A percentile compares a stretch with the other conserved stretches of the same genome.
Conservation (phyloP, 2,888 invertebrate genomes). For the Eristalis tenax region DNA sequence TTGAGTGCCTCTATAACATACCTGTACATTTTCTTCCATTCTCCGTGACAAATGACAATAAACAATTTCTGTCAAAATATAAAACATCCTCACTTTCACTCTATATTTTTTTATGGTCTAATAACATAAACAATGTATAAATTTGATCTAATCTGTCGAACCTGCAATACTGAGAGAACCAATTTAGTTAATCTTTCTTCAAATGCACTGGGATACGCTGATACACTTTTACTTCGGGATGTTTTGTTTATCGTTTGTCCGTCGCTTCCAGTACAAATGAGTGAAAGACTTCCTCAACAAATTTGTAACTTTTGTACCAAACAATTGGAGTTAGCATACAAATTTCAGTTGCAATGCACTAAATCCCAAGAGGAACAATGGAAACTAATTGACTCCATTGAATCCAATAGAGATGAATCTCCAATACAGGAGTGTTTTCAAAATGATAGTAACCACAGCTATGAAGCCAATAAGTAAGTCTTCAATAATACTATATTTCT, state of each 20-base stretch:
- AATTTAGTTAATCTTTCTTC: constrained; percentile 36
- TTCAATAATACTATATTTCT: background rate
- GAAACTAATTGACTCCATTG: constrained; percentile 64
- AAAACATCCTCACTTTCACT: background rate
- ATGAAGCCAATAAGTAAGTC: constrained; percentile 42
- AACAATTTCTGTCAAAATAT: background rate
- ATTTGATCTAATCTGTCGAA: constrained; percentile 42
- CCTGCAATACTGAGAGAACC: constrained; percentile 41
- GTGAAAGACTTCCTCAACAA: constrained; percentile 75
- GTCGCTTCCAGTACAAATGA: constrained; percentile 46
- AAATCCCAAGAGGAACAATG: constrained; percentile 75
- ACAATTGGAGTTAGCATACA: constrained; percentile 75
- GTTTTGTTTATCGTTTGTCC: constrained; percentile 39
- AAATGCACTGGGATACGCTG: background rate
- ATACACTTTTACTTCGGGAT: background rate
- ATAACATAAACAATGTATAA: constrained; percentile 50
- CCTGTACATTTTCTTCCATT: no score
- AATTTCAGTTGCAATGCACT: constrained; percentile 75
- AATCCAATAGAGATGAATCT: background rate
- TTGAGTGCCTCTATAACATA: no score
- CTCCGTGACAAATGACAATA: background rate
- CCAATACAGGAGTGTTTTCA: constrained; percentile 4
- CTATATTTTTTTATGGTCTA: no score
- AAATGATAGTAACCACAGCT: constrained; percentile 37
- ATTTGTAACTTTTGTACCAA: constrained; percentile 77